Evolutionary conservation across 2,113 vertebrate genomes (phyloP), one percentile per base, ranked within the genome.

Genomic region (Plecturocebus donacophilus): DNA sequence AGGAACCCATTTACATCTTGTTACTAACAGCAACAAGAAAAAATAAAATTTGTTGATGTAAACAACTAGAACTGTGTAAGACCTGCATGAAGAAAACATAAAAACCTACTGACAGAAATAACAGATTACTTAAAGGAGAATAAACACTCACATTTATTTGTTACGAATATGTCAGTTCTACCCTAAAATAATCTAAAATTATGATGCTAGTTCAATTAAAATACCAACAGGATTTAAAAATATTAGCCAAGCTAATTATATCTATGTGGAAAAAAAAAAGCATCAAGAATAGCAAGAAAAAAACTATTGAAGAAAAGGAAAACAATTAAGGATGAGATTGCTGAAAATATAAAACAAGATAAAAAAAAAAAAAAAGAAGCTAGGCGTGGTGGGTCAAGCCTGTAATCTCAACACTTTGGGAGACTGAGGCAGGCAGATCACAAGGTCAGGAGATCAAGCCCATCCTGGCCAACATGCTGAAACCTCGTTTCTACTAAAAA

Each of bases 41-140:
- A 75, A 25, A 32, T 82, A 68, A 90, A 71, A 85, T 27, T 42
- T 38, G 27, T 88, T 66, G 87, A 21, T 12, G 87, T 49, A 79
- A 64, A 77, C 45, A 96, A 76, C 32, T 30, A 90, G 45, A 91
- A 92, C 64, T 21, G 4, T 70, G 25, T 0, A 56, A 32, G 11
- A 8, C 38, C 32, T 89, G 17, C 6, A 61, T 27, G 32, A 86
- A 96, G n/a, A 80, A 83, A 93, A 96, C 14, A 23, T 47, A 82
- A 93, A 93, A 92, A 19, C 89, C 40, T 68, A 90, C 58, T 75
- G 52, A 61, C 10, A 95, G 32, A 90, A 70, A 77, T 42, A 90
- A 73, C 79, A 73, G 70, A 21, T 40, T 84, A 84, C 64, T 8
- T 76, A 27, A 90, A 93, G n/a, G 12, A 30, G 92, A 96, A 64